Percentiles rank a stretch among this genome's conserved stretches.
phyloP scores from a whole-genome alignment of 2,797 vertebrate species.

The Gymnocypris eckloni region DNA sequence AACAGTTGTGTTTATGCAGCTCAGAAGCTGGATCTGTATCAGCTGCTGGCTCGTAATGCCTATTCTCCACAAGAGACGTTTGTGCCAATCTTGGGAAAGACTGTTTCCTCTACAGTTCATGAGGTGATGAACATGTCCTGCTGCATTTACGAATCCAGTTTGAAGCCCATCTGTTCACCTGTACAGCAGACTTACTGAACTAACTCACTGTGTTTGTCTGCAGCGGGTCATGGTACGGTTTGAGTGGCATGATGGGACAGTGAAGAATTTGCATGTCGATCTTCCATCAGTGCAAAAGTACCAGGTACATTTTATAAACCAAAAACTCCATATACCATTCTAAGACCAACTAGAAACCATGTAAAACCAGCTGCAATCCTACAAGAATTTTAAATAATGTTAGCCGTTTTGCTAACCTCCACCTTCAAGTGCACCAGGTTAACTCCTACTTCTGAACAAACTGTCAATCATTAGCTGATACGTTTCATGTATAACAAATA shows the following conservation, averaged over 20 bases:
- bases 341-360: background rate
- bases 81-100: conserved; percentile 82
- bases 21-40: conserved; percentile 81
- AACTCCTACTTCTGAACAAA: background rate
- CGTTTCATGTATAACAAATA: background rate
- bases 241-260: conserved; percentile 83
- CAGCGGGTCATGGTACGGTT: conserved; percentile 83
- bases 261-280: conserved; percentile 85
- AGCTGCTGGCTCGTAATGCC: conserved; percentile 80
- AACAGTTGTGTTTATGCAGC: conserved; percentile 66
- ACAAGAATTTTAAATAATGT: background rate
- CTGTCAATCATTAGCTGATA: background rate
- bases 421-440: background rate
- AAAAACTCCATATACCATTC: background rate
- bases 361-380: background rate
- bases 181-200: background rate
- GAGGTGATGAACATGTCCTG: conserved; percentile 64
- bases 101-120: conserved; percentile 77
- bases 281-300: conserved; percentile 75
- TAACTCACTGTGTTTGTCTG: background rate
- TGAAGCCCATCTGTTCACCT: conserved; percentile 12
- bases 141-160: background rate
- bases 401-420: background rate
- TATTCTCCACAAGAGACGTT: conserved; percentile 78
- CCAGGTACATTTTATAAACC: conserved; percentile 71